phyloP scores from a whole-genome alignment of 2,113 vertebrate species.

The Tauraco erythrolophus region DNA sequence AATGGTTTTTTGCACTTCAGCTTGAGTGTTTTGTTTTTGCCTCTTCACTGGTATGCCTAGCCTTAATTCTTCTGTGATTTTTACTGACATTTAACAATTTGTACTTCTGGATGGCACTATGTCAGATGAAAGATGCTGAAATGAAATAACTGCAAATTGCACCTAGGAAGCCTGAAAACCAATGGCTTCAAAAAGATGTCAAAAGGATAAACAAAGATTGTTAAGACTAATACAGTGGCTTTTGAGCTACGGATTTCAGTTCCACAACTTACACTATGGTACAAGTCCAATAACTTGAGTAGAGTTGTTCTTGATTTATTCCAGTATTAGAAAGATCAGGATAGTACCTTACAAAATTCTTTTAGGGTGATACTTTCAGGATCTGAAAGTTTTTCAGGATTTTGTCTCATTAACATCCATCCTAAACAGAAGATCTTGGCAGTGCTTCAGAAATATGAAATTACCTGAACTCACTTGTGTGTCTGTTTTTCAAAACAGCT shows the following conservation, averaged over 20 bases:
- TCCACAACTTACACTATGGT: background rate
- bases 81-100: background rate
- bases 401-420: background rate
- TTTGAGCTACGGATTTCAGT: background rate
- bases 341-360: background rate
- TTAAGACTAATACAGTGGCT: background rate
- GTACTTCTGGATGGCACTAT: background rate
- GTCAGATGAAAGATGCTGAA: background rate
- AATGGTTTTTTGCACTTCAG: background rate
- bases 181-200: background rate
- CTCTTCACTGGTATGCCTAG: background rate
- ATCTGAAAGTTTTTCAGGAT: background rate
- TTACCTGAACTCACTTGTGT: background rate
- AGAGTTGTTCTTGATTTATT: background rate
- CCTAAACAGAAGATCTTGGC: background rate
- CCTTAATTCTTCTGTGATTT: background rate
- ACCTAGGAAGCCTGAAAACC: background rate
- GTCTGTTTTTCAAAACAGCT: background rate
- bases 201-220: background rate
- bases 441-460: background rate
- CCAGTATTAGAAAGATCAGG: background rate
- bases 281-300: background rate
- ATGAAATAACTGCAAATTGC: background rate
- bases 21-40: background rate
- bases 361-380: background rate